Evolutionary conservation across 1,140 invertebrate genomes (phyloP).

Genomic region (Sinella curviseta): DNA sequence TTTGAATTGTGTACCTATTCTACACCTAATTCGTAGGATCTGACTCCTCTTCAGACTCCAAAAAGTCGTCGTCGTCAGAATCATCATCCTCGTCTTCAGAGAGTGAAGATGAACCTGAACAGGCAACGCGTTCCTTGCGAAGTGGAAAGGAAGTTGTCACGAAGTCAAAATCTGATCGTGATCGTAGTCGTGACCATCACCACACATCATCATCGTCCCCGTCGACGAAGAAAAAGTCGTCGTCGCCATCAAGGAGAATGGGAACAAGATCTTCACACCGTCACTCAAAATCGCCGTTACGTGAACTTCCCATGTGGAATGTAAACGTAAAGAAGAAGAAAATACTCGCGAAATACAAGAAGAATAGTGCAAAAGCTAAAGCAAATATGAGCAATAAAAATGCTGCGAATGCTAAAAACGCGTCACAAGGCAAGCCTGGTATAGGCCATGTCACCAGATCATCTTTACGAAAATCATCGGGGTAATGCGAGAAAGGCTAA

Average conservation of each 20-base stretch:
- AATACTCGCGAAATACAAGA: constrained; percentile 27
- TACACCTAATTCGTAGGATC: no score
- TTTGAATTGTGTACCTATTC: no score
- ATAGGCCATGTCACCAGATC: background rate
- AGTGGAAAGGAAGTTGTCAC: constrained; percentile 37
- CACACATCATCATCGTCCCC: background rate
- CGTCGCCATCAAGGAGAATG: constrained; percentile 2
- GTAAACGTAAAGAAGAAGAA: constrained; percentile 41
- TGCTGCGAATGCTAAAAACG: constrained; percentile 37
- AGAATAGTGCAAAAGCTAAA: constrained; percentile 33
- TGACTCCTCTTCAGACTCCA: background rate
- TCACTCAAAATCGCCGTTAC: constrained; percentile 38
- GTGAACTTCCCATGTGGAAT: constrained; percentile 49
- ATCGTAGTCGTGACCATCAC: no score
- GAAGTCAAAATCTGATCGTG: constrained; percentile 7
- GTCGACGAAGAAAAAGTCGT: background rate
- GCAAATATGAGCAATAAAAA: constrained; percentile 3
- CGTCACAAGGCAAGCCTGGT: background rate
- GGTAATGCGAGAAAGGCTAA: no score
- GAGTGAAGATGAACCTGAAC: background rate
- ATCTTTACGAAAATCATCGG: background rate
- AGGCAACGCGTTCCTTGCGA: constrained; percentile 36
- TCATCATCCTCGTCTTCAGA: constrained; percentile 21
- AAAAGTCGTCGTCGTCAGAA: constrained; percentile 14
- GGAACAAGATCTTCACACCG: constrained; percentile 39